phyloP scores from a whole-genome alignment of 2,888 invertebrate genomes.

The Amitus sp. region DNA sequence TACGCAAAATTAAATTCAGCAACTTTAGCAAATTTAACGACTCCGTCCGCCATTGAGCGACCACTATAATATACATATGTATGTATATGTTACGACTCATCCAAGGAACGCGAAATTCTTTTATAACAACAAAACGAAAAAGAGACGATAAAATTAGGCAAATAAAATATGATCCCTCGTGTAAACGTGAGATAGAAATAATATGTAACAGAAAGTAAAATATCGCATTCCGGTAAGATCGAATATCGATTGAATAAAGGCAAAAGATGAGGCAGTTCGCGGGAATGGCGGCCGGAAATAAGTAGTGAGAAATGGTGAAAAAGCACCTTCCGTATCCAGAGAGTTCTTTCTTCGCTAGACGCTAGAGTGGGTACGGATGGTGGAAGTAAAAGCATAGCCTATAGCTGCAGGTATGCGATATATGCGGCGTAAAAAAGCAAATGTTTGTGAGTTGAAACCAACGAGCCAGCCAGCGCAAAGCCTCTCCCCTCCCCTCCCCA shows the following conservation, averaged over 20 bases:
- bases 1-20: no score
- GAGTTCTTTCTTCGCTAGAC: slow-evolving; percentile 59
- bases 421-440: slow-evolving; percentile 62
- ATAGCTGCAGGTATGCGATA: slow-evolving; percentile 56
- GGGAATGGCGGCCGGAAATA: not conserved
- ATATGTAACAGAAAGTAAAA: no score
- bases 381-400: slow-evolving; percentile 58
- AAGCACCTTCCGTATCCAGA: slow-evolving; percentile 16
- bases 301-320: slow-evolving; percentile 1
- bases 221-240: no score
- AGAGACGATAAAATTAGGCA: no score
- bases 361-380: slow-evolving; percentile 60
- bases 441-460: slow-evolving; percentile 62
- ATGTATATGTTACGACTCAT: no score
- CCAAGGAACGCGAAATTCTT: no score
- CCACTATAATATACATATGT: no score
- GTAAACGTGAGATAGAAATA: no score
- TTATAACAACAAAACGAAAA: no score
- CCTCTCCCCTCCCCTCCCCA: slow-evolving; percentile 51
- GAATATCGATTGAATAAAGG: no score
- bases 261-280: no score
- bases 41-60: slow-evolving; percentile 60
- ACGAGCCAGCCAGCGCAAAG: slow-evolving; percentile 65
- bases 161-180: no score
- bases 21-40: slow-evolving; percentile 54